Conservation (phyloP, 1,140 invertebrate species). For the Cryptotermes secundus region DNA sequence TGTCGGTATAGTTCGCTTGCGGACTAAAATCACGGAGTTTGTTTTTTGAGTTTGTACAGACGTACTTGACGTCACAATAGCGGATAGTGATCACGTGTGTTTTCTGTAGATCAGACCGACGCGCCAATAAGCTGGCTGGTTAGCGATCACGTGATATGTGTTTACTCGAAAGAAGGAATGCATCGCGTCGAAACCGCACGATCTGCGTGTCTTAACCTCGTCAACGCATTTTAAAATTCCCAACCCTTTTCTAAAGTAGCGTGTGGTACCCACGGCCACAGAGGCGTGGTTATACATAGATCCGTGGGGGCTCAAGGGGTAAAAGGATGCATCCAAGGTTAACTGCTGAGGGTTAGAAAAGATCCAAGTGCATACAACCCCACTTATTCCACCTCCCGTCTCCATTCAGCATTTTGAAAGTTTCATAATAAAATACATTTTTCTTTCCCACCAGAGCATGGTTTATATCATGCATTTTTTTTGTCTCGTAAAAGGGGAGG, state of each 20-base stretch:
- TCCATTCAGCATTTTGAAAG: slow-evolving; percentile 42
- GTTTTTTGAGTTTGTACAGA: too few species aligned
- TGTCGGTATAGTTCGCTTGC: too few species aligned
- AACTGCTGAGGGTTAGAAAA: not conserved
- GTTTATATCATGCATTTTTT: slow-evolving; percentile 50
- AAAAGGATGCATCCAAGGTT: slow-evolving; percentile 27
- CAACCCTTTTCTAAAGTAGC: not conserved
- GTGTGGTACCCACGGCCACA: not conserved
- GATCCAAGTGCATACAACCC: slow-evolving; percentile 14
- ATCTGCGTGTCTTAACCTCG: not conserved
- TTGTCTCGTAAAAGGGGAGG: slow-evolving; percentile 43
- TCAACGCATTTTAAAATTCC: not conserved
- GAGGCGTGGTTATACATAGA: not conserved
- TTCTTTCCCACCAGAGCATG: slow-evolving; percentile 52
- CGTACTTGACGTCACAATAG: too few species aligned
- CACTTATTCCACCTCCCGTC: not conserved
- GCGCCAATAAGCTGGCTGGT: too few species aligned
- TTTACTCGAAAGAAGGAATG: too few species aligned
- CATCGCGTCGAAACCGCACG: too few species aligned
- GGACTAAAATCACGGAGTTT: too few species aligned
- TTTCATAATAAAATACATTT: slow-evolving; percentile 54
- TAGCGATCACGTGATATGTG: too few species aligned
- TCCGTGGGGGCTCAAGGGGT: not conserved
- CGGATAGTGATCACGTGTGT: too few species aligned
- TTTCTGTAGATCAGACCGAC: too few species aligned